Evolutionary conservation across 2,113 vertebrate species (phyloP).

Genomic region (Edolisoma coerulescens): DNA sequence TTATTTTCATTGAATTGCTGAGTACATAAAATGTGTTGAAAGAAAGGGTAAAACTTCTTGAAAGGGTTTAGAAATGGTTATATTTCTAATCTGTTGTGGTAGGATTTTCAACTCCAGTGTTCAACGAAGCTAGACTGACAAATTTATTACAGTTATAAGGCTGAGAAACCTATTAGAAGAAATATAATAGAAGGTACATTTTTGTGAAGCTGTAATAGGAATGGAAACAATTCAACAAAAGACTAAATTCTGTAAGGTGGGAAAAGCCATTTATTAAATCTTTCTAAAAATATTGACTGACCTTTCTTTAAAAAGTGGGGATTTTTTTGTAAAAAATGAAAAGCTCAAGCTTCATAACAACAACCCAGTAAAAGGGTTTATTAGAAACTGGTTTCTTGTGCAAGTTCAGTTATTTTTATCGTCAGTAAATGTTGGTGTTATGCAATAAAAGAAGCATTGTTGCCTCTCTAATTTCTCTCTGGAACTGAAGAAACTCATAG

Average conservation of each 20-base stretch:
- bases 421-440: slow-evolving; percentile 7
- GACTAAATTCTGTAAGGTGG: slow-evolving; percentile 41
- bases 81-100: slow-evolving; percentile 61
- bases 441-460: not conserved
- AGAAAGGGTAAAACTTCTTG: slow-evolving; percentile 56
- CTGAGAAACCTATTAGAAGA: slow-evolving; percentile 56
- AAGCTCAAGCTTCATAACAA: slow-evolving; percentile 17
- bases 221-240: slow-evolving; percentile 61
- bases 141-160: slow-evolving; percentile 65
- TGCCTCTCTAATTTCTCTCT: slow-evolving; percentile 9
- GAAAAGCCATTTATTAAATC: slow-evolving; percentile 51
- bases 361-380: slow-evolving; percentile 8
- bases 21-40: slow-evolving; percentile 55
- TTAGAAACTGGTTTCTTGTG: slow-evolving; percentile 4
- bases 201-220: slow-evolving; percentile 50
- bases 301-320: slow-evolving; percentile 21
- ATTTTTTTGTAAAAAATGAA: slow-evolving; percentile 2
- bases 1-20: slow-evolving; percentile 61
- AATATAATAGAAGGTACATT: slow-evolving; percentile 57
- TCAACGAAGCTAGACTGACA: slow-evolving; percentile 59
- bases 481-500: not conserved
- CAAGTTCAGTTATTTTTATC: slow-evolving; percentile 35
- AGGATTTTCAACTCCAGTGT: slow-evolving; percentile 47
- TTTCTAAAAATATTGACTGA: slow-evolving; percentile 54
- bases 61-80: slow-evolving; percentile 59